Base-by-base conservation (phyloP, 2,113 vertebrate genomes). In the Helogale parvula region DNA sequence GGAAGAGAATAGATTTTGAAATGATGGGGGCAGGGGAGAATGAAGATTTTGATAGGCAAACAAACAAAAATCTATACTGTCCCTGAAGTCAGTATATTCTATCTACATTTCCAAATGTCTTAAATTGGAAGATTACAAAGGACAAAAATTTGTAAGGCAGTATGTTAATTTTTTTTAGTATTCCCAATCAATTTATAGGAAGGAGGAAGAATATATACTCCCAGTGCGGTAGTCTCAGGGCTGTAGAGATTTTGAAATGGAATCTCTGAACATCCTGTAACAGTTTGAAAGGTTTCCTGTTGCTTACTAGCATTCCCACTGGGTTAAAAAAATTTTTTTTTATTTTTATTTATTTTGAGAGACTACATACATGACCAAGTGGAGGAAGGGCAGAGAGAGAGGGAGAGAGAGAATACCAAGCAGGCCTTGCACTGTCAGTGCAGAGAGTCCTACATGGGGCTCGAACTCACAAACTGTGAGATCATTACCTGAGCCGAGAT, bases 231-330 rank as follows among this genome's bases (percentile, higher is more conserved):
- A 88, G 91, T 86, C 2, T 13, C 27, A 79, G 38, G 11, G 11
- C 10, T 81, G 17, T 23, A 79, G 11, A 88, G 45, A 72, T 84
- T 92, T 94, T 88, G 31, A 94, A 88, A 85, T 4, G 72, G 63
- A 95, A 80, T 96, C 31, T 88, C 69, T 94, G 31, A 88, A 93
- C 15, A 80, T 71, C 31, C 90, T 87, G 52, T 35, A 83, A 71
- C 80, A 63, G 16, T 88, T 45, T 60, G 25, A 71, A 83, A 29
- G 31, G 2, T 71, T 47, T 69, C 2, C 86, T 83, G 16, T 68
- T 95, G 41, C 23, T 74, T 52, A 38, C 72, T 87, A 31, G 60
- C 35, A 88, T 90, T 79, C 19, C 33, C 19, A 65, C 12, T 87
- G 38, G 25, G 85, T 57, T 95, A 47, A 83, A 60, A 57, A 17